These are phyloP conservation scores for Chelonoidis abingdonii DNA, from an alignment of 2,113 vertebrate genomes.

Conservation along the genomic window DNA sequence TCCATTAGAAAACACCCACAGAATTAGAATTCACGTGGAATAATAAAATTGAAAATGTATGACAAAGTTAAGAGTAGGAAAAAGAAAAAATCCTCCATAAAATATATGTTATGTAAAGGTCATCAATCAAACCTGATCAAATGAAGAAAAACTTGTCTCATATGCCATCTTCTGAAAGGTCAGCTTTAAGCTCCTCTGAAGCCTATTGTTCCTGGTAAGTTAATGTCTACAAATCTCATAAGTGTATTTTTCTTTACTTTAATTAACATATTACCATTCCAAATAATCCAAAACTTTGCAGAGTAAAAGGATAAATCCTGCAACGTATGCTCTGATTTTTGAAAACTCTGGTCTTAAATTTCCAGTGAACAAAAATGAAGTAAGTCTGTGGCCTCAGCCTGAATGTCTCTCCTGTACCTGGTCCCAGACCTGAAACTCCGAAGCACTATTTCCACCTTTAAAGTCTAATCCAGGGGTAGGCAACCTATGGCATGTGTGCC, in stretches of 20 bases:
- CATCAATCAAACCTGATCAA: background rate
- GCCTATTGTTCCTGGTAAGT: background rate
- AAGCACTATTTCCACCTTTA: background rate
- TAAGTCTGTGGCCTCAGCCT: background rate
- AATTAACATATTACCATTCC: background rate
- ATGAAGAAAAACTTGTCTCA: background rate
- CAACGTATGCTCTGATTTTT: background rate
- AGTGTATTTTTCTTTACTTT: background rate
- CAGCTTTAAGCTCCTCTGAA: background rate
- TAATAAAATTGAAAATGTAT: background rate
- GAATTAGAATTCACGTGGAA: background rate
- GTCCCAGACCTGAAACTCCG: slow-evolving; percentile 1
- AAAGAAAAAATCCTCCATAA: background rate
- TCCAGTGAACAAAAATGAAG: background rate
- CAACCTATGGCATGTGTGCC: too few species aligned
- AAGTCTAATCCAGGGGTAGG: background rate
- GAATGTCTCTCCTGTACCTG: background rate
- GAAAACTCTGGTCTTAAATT: background rate
- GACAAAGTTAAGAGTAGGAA: background rate
- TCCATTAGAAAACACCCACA: background rate
- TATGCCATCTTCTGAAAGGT: fast-evolving
- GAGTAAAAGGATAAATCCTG: background rate
- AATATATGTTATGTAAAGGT: background rate
- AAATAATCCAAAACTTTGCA: background rate
- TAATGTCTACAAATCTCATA: background rate